A percentile compares a stretch with the other conserved stretches of the same genome.
phyloP scores from a whole-genome alignment of 2,888 invertebrate genomes.

The Himalopsyche anomala region DNA sequence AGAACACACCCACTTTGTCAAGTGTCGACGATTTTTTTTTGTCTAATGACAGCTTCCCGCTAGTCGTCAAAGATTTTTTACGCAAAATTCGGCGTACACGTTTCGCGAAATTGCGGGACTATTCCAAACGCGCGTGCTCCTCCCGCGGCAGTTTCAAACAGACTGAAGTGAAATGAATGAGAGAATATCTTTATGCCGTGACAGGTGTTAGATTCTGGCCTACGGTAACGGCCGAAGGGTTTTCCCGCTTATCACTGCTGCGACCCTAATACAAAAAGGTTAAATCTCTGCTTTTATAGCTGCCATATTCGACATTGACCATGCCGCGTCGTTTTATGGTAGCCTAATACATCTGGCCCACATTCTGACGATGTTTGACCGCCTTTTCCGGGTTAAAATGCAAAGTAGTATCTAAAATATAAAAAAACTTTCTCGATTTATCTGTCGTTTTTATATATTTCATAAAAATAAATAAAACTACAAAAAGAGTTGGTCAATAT shows the following conservation, averaged over 20 bases:
- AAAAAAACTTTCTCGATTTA: no score
- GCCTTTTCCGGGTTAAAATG: neutral
- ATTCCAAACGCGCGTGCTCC: neutral
- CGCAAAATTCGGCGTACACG: neutral
- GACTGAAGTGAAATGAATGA: constrained; percentile 22
- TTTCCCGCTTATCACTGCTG: constrained; percentile 12
- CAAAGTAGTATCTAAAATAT: no score
- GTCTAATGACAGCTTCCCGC: neutral
- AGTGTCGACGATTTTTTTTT: neutral
- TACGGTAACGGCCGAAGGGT: constrained; percentile 1
- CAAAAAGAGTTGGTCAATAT: no score
- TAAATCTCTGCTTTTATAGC: constrained; percentile 2
- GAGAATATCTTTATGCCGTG: constrained; percentile 15
- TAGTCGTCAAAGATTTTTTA: constrained; percentile 2
- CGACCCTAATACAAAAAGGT: constrained; percentile 20
- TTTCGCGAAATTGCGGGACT: neutral
- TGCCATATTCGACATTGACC: constrained; percentile 8
- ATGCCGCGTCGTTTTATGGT: neutral
- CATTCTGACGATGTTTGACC: neutral
- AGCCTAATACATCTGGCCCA: neutral
- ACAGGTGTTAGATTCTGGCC: constrained; percentile 31
- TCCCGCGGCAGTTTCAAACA: neutral
- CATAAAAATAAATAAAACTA: no score
- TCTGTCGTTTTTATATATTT: no score
- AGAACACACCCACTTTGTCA: constrained; percentile 5